A percentile compares a stretch with the other conserved stretches of the same genome.
These are phyloP conservation scores for Archocentrus centrarchus DNA, from an alignment of 2,113 vertebrate species.

Conservation along the genomic window DNA sequence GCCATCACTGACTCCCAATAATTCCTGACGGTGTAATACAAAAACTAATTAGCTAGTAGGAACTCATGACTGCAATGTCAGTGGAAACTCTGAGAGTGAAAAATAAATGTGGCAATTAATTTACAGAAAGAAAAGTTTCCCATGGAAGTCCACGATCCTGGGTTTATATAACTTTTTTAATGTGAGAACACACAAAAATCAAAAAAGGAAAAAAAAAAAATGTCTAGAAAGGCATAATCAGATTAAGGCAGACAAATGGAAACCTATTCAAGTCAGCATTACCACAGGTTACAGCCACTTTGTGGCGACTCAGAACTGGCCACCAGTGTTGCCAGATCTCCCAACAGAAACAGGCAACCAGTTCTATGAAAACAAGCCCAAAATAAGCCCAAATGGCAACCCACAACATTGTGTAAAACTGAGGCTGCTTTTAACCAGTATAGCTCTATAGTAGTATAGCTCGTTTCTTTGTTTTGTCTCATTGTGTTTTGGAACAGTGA, in stretches of 20 bases:
- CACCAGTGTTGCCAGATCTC: too few relatives aligned
- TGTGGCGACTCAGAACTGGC: too few relatives aligned
- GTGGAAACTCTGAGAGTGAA: conserved; percentile 35
- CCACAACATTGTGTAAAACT: too few relatives aligned
- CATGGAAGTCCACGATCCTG: not conserved
- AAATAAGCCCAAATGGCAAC: too few relatives aligned
- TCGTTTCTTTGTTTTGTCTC: too few relatives aligned
- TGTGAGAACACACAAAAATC: not conserved
- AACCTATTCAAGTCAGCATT: not conserved
- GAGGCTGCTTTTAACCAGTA: too few relatives aligned
- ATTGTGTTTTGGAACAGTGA: too few relatives aligned
- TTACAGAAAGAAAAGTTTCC: not conserved
- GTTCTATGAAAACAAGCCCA: too few relatives aligned
- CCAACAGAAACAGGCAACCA: too few relatives aligned
- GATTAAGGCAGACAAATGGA: not conserved
- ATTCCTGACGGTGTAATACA: not conserved
- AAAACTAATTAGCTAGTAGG: not conserved
- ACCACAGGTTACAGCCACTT: too few relatives aligned
- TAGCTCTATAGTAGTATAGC: too few relatives aligned
- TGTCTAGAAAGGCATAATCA: not conserved
- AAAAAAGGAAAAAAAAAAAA: not conserved
- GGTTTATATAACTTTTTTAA: conserved; percentile 16
- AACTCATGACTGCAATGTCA: not conserved
- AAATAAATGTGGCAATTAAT: not conserved
- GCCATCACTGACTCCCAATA: not conserved